These are phyloP conservation scores for Platysteira castanea DNA, from an alignment of 2,113 vertebrate genomes.

Conservation along the genomic window DNA sequence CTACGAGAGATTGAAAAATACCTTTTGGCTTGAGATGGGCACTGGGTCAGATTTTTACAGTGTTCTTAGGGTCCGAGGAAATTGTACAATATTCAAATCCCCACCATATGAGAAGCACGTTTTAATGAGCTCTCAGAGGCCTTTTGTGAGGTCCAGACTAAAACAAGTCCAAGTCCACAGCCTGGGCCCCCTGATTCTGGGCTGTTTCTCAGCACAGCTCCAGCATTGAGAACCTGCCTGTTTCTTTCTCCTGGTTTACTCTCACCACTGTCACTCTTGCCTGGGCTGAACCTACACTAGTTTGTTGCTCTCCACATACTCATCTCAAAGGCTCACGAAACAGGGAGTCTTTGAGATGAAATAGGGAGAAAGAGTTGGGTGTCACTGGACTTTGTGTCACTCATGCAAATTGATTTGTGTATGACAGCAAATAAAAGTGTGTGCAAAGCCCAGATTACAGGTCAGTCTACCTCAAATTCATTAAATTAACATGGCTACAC, in stretches of 20 bases:
- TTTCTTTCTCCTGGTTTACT: background rate
- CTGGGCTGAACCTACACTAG: background rate
- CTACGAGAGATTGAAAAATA: background rate
- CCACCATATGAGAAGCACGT: accelerated
- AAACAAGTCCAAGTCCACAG: background rate
- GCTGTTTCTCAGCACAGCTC: background rate
- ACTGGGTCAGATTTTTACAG: background rate
- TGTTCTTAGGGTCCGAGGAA: background rate
- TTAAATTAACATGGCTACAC: background rate
- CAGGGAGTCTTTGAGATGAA: no score
- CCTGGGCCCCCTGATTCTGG: background rate
- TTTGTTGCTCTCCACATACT: background rate
- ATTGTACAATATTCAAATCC: background rate
- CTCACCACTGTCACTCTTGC: background rate
- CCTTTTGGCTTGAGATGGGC: background rate
- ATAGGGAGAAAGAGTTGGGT: background rate
- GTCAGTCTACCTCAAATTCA: background rate
- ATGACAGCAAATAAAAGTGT: background rate
- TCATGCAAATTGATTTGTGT: background rate
- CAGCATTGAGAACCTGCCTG: background rate
- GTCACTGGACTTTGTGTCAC: background rate
- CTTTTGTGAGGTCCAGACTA: background rate
- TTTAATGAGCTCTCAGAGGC: background rate
- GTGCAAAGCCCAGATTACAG: background rate
- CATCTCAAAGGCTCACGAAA: background rate